phyloP scores from a whole-genome alignment of 2,888 invertebrate species.

The Meta bourneti region DNA sequence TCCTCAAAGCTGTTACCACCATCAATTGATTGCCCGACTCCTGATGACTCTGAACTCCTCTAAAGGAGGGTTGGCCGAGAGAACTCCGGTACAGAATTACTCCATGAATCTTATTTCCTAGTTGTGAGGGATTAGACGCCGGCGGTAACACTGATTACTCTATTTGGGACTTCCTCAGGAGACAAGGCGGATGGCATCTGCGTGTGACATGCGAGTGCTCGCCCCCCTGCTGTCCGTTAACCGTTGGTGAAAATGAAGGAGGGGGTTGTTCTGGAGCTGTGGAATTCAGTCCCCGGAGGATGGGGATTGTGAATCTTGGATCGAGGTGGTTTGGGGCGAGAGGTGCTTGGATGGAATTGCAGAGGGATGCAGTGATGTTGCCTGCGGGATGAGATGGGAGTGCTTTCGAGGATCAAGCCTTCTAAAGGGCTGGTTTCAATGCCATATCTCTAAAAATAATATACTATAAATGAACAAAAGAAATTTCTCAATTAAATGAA shows the following conservation, averaged over 20 bases:
- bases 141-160: conserved; percentile 2
- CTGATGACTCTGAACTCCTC: too few relatives aligned
- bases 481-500: too few relatives aligned
- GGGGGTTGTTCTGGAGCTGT: background rate
- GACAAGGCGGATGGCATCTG: conserved; percentile 7
- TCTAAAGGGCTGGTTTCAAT: too few relatives aligned
- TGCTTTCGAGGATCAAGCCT: too few relatives aligned
- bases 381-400: background rate
- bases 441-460: too few relatives aligned
- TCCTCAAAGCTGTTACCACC: too few relatives aligned
- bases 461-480: too few relatives aligned
- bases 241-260: conserved; percentile 1
- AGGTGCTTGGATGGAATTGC: background rate
- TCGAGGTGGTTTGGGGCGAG: background rate
- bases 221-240: background rate
- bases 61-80: too few relatives aligned
- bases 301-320: too few relatives aligned
- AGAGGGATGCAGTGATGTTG: background rate
- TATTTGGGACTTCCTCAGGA: background rate
- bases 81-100: too few relatives aligned
- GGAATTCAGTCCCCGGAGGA: background rate
- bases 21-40: too few relatives aligned
- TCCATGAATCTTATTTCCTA: too few relatives aligned
- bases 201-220: conserved; percentile 11
- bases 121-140: background rate